A percentile compares a stretch with the other conserved stretches of the same genome.
phyloP scores from a whole-genome alignment of 30 jellyfish, hydroid and myxozoan genomes.

The Turritopsis dohrnii region DNA sequence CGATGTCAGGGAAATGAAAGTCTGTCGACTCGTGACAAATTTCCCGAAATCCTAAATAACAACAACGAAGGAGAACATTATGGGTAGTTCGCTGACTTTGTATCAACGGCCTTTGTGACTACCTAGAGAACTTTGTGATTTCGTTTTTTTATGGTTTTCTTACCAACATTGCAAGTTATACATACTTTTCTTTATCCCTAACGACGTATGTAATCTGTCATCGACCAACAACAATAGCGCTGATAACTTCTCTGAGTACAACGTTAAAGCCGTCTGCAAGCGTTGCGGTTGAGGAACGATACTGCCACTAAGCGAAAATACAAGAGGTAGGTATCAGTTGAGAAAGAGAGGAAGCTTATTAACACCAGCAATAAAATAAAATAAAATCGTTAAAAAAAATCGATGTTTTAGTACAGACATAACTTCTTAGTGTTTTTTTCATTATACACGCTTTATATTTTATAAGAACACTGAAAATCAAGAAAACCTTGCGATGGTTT shows the following conservation, averaged over 20 bases:
- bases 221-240: conserved; percentile 75
- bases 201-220: conserved; percentile 61
- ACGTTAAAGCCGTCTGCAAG: conserved; percentile 86
- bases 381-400: no score
- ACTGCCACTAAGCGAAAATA: conserved; percentile 46
- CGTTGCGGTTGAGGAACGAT: conserved; percentile 92
- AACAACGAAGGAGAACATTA: background rate
- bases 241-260: conserved; percentile 75
- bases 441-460: no score
- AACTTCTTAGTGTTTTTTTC: no score
- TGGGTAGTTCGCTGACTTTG: background rate
- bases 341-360: no score
- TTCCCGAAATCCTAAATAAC: conserved; percentile 40
- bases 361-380: no score
- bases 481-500: no score
- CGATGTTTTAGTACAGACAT: no score
- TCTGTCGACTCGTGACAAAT: conserved; percentile 76
- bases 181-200: conserved; percentile 64
- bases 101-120: background rate
- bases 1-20: conserved; percentile 80
- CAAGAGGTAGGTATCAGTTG: no score
- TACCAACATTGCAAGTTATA: background rate
- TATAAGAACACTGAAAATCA: no score
- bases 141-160: background rate
- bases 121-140: background rate